phyloP scores from a whole-genome alignment of 2,888 invertebrate species.

The Chrysolina americana region DNA sequence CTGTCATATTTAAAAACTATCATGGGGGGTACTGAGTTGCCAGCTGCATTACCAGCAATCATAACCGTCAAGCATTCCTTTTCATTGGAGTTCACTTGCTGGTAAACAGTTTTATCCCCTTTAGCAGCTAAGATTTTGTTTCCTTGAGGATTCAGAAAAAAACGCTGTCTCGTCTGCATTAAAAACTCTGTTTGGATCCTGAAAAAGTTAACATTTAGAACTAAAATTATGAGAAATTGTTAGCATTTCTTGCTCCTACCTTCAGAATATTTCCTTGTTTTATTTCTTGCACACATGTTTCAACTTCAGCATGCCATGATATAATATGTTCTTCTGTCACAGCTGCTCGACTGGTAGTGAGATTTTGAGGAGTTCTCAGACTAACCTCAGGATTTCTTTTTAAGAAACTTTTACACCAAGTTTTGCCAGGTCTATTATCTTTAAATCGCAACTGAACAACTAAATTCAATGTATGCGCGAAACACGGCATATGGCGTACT shows the following conservation, averaged over 20 bases:
- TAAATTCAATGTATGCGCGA: too few species aligned
- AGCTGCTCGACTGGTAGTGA: neutral
- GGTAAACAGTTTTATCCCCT: conserved; percentile 4
- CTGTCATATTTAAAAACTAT: conserved; percentile 40
- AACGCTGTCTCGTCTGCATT: conserved; percentile 42
- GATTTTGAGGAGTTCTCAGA: neutral
- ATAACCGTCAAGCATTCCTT: conserved; percentile 3
- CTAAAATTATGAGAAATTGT: too few species aligned
- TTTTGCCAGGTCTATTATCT: conserved; percentile 7
- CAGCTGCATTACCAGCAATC: neutral
- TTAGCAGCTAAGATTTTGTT: conserved; percentile 12
- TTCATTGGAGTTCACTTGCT: neutral
- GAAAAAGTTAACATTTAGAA: too few species aligned
- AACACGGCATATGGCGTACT: too few species aligned
- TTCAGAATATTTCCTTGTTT: conserved; percentile 16
- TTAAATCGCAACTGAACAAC: conserved; percentile 8
- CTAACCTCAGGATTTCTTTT: conserved; percentile 13
- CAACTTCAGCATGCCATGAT: neutral
- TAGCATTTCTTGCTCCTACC: neutral
- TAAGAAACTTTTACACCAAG: conserved; percentile 3
- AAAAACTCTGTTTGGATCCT: conserved; percentile 23
- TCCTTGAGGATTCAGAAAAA: conserved; percentile 35
- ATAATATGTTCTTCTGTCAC: neutral
- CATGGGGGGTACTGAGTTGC: neutral
- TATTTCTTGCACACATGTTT: neutral